phyloP scores from a whole-genome alignment of 2,888 invertebrate genomes.

The Nipponacmea schrenckii region DNA sequence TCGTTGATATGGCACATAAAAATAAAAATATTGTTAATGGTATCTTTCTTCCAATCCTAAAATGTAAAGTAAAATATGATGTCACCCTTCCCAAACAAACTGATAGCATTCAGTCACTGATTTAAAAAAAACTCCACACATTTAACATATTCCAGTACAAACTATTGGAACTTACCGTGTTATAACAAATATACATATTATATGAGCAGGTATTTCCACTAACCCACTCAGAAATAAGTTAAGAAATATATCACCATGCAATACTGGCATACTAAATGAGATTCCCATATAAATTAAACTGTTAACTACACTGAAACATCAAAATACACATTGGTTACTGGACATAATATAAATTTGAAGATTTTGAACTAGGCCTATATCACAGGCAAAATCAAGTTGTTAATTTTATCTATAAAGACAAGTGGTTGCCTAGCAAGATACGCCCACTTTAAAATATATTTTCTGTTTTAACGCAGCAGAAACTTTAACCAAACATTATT shows the following conservation, averaged over 20 bases:
- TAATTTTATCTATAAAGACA: too few relatives aligned
- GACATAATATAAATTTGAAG: background rate
- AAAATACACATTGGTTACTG: slow-evolving; percentile 5
- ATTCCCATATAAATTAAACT: slow-evolving; percentile 59
- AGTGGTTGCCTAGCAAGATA: too few relatives aligned
- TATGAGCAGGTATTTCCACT: slow-evolving; percentile 53
- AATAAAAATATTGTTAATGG: slow-evolving; percentile 49
- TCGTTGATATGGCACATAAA: slow-evolving; percentile 56
- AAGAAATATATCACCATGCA: slow-evolving; percentile 54
- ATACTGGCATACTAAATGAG: slow-evolving; percentile 47
- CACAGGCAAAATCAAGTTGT: too few relatives aligned
- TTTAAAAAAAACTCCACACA: background rate
- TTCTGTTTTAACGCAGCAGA: too few relatives aligned
- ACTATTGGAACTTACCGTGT: slow-evolving; percentile 40
- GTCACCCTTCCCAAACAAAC: background rate
- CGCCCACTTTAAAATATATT: too few relatives aligned
- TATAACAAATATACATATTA: slow-evolving; percentile 46
- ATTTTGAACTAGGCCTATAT: background rate
- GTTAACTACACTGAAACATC: slow-evolving; percentile 52
- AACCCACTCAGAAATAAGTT: slow-evolving; percentile 55
- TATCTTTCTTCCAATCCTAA: slow-evolving; percentile 48
- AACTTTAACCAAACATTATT: too few relatives aligned
- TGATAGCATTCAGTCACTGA: background rate
- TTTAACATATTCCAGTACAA: background rate
- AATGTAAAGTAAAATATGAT: slow-evolving; percentile 17